Evolutionary conservation across 2,797 vertebrate species (phyloP).

Genomic region (Champsocephalus esox): DNA sequence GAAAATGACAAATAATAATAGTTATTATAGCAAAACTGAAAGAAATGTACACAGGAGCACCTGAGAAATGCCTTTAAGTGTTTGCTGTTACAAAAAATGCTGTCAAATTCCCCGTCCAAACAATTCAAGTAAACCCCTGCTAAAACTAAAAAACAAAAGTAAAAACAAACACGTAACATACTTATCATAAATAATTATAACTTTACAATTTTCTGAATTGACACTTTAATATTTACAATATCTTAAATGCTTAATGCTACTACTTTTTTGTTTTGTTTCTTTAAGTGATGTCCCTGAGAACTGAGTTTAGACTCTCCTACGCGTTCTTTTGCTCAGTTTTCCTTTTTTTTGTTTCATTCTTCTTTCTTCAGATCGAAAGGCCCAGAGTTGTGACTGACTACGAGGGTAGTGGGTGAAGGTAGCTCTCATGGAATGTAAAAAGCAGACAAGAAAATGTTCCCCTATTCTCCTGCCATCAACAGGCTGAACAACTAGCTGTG

Average conservation of each 20-base stretch:
- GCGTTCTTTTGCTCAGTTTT: slow-evolving; percentile 85
- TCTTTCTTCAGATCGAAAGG: slow-evolving; percentile 67
- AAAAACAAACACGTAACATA: slow-evolving; percentile 82
- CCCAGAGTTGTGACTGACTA: slow-evolving; percentile 68
- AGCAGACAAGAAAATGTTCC: slow-evolving; percentile 65
- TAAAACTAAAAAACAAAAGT: slow-evolving; percentile 43
- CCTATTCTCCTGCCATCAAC: slow-evolving; percentile 18
- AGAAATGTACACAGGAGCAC: slow-evolving; percentile 90
- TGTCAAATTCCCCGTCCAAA: slow-evolving; percentile 87
- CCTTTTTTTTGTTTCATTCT: slow-evolving; percentile 55
- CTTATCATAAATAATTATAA: slow-evolving; percentile 99
- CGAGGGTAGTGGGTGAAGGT: slow-evolving; percentile 58
- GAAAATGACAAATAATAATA: slow-evolving; percentile 58
- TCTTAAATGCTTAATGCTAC: slow-evolving; percentile 96
- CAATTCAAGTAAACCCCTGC: slow-evolving; percentile 78
- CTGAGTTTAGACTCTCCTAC: slow-evolving; percentile 87
- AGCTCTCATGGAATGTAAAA: slow-evolving; percentile 76
- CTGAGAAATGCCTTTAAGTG: slow-evolving; percentile 95
- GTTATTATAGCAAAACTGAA: slow-evolving; percentile 68
- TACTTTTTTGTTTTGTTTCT: slow-evolving; percentile 92
- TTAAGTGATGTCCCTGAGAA: slow-evolving; percentile 99
- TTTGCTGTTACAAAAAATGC: slow-evolving; percentile 78
- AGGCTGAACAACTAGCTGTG: neutral
- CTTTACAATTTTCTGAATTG: slow-evolving; percentile 99
- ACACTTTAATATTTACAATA: slow-evolving; percentile 99